Conservation (phyloP, 2,797 vertebrate species). For the Cynopterus sphinx region DNA sequence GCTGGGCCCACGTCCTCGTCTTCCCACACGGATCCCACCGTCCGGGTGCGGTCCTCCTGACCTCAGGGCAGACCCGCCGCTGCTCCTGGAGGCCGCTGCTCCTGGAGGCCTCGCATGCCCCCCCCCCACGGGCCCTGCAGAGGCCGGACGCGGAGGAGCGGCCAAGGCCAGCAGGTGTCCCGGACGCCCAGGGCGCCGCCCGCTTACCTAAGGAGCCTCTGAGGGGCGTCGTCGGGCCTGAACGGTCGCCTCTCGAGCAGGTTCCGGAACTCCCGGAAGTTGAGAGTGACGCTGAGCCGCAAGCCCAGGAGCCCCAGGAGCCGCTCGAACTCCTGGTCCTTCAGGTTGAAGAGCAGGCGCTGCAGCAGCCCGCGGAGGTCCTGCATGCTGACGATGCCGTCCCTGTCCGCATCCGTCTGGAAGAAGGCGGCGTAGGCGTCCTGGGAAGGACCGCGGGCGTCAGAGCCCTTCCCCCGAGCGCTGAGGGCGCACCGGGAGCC, state of each 20-base stretch:
- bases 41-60: too few relatives aligned
- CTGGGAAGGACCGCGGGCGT: conserved; percentile 60
- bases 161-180: accelerated
- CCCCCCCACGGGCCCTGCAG: accelerated
- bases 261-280: conserved; percentile 84
- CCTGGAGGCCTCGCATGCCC: neutral
- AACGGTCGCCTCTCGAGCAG: conserved; percentile 51
- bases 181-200: accelerated
- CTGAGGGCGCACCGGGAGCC: accelerated
- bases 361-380: conserved; percentile 83
- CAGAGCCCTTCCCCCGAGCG: neutral
- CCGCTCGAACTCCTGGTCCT: conserved; percentile 80
- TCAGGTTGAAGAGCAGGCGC: conserved; percentile 81
- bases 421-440: conserved; percentile 85
- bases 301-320: conserved; percentile 84
- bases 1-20: too few relatives aligned
- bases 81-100: neutral
- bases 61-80: too few relatives aligned
- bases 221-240: neutral
- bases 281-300: conserved; percentile 77
- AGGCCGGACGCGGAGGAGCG: accelerated
- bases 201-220: conserved; percentile 63
- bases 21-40: too few relatives aligned
- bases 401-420: conserved; percentile 84
- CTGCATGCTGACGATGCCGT: conserved; percentile 81